These are phyloP conservation scores for Sitodiplosis mosellana DNA, from an alignment of 1,140 invertebrate species.

Conservation along the genomic window DNA sequence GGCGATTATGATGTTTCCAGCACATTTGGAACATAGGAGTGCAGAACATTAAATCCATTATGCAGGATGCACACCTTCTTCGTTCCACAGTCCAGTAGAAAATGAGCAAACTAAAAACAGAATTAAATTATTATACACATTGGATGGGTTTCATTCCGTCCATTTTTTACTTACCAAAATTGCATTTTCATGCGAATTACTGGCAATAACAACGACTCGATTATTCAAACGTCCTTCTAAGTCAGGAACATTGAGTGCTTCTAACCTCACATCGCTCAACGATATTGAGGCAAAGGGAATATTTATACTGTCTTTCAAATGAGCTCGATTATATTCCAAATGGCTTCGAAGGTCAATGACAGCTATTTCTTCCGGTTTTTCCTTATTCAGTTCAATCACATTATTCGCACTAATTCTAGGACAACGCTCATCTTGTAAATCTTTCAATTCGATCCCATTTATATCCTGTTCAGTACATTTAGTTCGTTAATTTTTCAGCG, in stretches of 20 bases:
- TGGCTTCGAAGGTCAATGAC: constrained; percentile 57
- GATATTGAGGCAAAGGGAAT: constrained; percentile 63
- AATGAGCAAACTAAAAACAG: constrained; percentile 45
- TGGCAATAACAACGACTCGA: constrained; percentile 59
- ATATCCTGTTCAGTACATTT: constrained; percentile 38
- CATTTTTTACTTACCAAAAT: constrained; percentile 48
- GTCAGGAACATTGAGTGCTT: constrained; percentile 39
- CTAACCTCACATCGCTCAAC: constrained; percentile 39
- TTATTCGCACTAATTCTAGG: constrained; percentile 73
- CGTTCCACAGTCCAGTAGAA: constrained; percentile 44
- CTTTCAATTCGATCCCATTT: constrained; percentile 42
- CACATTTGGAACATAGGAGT: constrained; percentile 40
- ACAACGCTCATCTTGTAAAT: constrained; percentile 50
- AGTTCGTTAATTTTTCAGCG: constrained; percentile 3
- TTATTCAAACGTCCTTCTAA: constrained; percentile 33
- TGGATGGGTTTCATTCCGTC: too few species aligned
- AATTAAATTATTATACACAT: constrained; percentile 7
- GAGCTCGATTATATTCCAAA: constrained; percentile 54
- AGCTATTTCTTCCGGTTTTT: constrained; percentile 42
- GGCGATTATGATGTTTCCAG: constrained; percentile 21
- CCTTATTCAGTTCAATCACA: constrained; percentile 51
- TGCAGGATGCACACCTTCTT: constrained; percentile 49
- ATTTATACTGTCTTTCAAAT: constrained; percentile 63
- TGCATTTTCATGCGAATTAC: constrained; percentile 53
- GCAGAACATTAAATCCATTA: constrained; percentile 46